These are phyloP conservation scores for Pentalonia nigronervosa DNA, from an alignment of 1,140 invertebrate genomes.

Conservation along the genomic window DNA sequence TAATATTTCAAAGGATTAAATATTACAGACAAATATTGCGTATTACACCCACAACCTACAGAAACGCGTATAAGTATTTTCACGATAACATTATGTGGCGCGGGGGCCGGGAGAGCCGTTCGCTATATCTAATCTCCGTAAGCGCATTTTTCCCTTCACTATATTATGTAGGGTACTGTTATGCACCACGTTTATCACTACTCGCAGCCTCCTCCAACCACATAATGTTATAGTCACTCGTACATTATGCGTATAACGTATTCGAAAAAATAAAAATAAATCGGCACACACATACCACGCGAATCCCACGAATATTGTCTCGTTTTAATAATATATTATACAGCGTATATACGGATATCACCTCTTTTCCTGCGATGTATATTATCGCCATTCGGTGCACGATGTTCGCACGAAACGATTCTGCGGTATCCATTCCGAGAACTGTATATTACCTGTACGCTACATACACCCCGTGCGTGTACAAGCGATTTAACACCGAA, in stretches of 20 bases:
- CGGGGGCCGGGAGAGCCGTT: too few species aligned
- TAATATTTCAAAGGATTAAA: neutral
- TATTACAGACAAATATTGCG: neutral
- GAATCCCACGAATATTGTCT: neutral
- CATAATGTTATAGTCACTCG: neutral
- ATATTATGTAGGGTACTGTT: neutral
- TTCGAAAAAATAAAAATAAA: neutral
- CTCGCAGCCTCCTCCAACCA: neutral
- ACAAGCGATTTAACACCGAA: slow-evolving; percentile 21
- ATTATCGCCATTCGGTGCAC: neutral
- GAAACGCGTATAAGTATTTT: too few species aligned
- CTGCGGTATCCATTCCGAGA: neutral
- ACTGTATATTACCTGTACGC: too few species aligned
- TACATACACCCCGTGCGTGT: too few species aligned
- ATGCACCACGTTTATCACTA: neutral
- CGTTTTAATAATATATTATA: neutral
- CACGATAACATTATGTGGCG: too few species aligned
- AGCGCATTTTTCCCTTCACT: neutral
- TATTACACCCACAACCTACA: too few species aligned
- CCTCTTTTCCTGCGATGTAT: neutral
- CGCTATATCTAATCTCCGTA: neutral
- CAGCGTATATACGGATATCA: neutral
- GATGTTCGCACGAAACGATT: neutral
- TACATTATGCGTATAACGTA: neutral
- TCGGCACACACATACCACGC: neutral